A percentile compares a stretch with the other conserved stretches of the same genome.
These are phyloP conservation scores for Liposcelis brunnea DNA, from an alignment of 2,888 invertebrate genomes.

Conservation along the genomic window DNA sequence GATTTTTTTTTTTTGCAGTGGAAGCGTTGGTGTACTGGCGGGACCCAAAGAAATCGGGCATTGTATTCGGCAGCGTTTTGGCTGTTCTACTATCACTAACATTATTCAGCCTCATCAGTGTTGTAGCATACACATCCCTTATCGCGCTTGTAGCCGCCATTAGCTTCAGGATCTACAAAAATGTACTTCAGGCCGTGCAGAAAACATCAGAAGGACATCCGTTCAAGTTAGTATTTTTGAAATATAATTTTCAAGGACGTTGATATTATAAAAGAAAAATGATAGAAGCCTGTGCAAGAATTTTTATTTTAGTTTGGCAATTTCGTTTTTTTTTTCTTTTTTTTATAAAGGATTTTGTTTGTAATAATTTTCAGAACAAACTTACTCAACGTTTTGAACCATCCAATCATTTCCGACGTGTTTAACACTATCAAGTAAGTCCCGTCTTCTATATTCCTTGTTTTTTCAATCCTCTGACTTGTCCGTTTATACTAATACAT, in stretches of 20 bases:
- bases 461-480: no score
- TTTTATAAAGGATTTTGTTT: not conserved
- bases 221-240: slow-evolving; percentile 62
- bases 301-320: not conserved
- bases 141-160: slow-evolving; percentile 71
- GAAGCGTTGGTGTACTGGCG: slow-evolving; percentile 97
- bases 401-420: not conserved
- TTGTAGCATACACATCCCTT: slow-evolving; percentile 82
- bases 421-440: slow-evolving; percentile 5
- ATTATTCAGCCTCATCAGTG: slow-evolving; percentile 88
- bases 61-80: slow-evolving; percentile 80
- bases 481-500: no score
- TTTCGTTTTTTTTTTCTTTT: not conserved
- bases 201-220: slow-evolving; percentile 94
- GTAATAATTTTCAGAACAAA: slow-evolving; percentile 5
- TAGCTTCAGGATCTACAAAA: slow-evolving; percentile 91
- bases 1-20: slow-evolving; percentile 42
- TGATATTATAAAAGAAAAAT: not conserved
- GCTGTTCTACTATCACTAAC: slow-evolving; percentile 82
- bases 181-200: slow-evolving; percentile 85
- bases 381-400: not conserved
- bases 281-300: not conserved
- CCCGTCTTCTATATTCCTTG: not conserved
- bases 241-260: slow-evolving; percentile 7
- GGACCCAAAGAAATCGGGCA: slow-evolving; percentile 83